phyloP scores from a whole-genome alignment of 2,888 invertebrate genomes.

The Archips xylosteana region DNA sequence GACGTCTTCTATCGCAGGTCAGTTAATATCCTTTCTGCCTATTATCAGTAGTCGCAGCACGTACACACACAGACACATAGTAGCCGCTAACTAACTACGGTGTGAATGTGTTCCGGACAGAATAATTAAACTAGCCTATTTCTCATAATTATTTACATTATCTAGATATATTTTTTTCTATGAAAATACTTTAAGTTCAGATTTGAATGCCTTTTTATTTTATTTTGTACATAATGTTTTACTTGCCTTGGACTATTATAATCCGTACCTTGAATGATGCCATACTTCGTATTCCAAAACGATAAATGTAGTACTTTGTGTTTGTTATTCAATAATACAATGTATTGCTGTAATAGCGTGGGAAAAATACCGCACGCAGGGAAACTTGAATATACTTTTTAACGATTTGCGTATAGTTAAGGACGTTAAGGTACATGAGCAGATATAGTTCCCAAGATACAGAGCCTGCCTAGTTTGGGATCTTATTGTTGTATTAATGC shows the following conservation, averaged over 20 bases:
- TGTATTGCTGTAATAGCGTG: constrained; percentile 51
- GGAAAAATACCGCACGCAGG: constrained; percentile 50
- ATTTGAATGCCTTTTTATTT: constrained; percentile 23
- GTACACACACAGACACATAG: not conserved
- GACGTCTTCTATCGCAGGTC: constrained; percentile 96
- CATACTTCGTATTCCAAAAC: constrained; percentile 52
- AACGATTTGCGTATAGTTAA: constrained; percentile 22
- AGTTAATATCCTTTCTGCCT: constrained; percentile 75
- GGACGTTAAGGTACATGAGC: constrained; percentile 2
- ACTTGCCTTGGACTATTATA: constrained; percentile 46
- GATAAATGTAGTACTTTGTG: constrained; percentile 50
- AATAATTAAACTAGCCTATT: not conserved
- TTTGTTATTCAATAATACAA: constrained; percentile 46
- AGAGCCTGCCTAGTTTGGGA: too few species aligned
- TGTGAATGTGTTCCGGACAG: not conserved
- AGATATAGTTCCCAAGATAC: constrained; percentile 9
- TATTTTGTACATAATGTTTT: constrained; percentile 28
- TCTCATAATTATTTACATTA: not conserved
- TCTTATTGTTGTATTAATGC: too few species aligned
- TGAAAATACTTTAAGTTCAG: not conserved
- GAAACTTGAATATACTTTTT: constrained; percentile 43
- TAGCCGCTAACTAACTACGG: not conserved
- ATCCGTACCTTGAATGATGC: constrained; percentile 55
- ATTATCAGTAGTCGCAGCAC: not conserved
- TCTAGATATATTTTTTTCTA: not conserved